Conservation (phyloP, 2,797 vertebrate genomes). For the Hozukius guyotensis region DNA sequence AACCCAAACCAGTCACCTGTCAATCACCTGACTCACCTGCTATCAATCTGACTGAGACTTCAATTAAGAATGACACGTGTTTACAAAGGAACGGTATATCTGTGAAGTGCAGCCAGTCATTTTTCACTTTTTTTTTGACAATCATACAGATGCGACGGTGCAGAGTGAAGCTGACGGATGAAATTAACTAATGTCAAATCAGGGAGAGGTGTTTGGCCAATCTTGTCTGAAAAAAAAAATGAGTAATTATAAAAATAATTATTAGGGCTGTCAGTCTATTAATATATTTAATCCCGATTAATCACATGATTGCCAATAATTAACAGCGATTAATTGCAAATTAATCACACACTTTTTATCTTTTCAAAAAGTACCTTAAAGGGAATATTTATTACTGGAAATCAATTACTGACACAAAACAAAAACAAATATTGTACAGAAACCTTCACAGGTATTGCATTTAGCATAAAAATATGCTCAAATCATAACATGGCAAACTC, state of each 20-base stretch:
- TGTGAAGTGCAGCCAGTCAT: conserved; percentile 52
- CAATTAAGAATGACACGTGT: conserved; percentile 59
- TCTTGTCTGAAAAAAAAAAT: background rate
- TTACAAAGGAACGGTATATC: conserved; percentile 59
- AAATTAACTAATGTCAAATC: conserved; percentile 43
- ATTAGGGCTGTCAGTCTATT: no score
- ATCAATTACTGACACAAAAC: no score
- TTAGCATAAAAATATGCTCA: no score
- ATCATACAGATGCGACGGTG: conserved; percentile 4
- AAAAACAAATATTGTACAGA: no score
- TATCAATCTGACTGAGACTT: conserved; percentile 50
- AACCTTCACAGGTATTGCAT: no score
- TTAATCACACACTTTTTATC: no score
- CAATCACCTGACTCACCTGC: conserved; percentile 73
- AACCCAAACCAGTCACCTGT: conserved; percentile 71
- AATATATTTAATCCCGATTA: no score
- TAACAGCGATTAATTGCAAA: no score
- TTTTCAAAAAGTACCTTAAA: no score
- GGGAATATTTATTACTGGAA: no score
- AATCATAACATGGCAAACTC: no score
- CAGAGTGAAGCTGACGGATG: conserved; percentile 11
- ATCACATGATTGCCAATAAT: no score
- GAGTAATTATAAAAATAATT: background rate
- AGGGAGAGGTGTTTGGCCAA: background rate
- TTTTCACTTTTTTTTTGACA: conserved; percentile 26